A percentile compares a stretch with the other conserved stretches of the same genome.
phyloP scores from a whole-genome alignment of 2,797 vertebrate genomes.

The Psittacula echo region DNA sequence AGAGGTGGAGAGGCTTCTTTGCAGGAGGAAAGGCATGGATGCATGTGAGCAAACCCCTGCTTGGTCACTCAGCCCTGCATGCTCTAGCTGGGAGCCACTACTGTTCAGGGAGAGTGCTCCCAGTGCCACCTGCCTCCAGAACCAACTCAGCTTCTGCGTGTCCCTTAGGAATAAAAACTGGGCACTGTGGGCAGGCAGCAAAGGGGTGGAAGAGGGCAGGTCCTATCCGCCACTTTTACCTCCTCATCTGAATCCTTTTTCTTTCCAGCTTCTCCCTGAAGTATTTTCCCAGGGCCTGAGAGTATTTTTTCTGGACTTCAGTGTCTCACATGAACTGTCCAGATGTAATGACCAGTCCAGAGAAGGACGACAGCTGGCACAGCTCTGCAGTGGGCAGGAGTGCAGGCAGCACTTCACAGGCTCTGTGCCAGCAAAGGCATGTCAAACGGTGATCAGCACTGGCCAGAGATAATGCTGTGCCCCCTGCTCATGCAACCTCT shows the following conservation, averaged over 20 bases:
- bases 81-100: not conserved
- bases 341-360: not conserved
- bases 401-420: not conserved
- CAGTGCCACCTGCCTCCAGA: not conserved
- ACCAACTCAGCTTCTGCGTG: not conserved
- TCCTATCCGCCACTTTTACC: not conserved
- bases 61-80: rapidly evolving
- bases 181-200: not conserved
- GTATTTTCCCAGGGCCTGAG: not conserved
- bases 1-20: not conserved
- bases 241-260: not conserved
- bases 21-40: not conserved
- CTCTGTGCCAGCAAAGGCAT: not conserved
- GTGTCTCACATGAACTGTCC: not conserved
- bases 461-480: rapidly evolving
- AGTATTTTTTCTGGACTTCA: not conserved
- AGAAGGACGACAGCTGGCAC: not conserved
- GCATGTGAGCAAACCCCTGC: rapidly evolving
- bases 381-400: not conserved
- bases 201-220: not conserved
- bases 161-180: not conserved
- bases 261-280: not conserved
- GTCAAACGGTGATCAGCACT: not conserved
- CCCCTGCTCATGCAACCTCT: not conserved
- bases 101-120: not conserved